A percentile compares a stretch with the other conserved stretches of the same genome.
Conservation (phyloP, 2,797 vertebrate genomes). For the Syncerus caffer region DNA sequence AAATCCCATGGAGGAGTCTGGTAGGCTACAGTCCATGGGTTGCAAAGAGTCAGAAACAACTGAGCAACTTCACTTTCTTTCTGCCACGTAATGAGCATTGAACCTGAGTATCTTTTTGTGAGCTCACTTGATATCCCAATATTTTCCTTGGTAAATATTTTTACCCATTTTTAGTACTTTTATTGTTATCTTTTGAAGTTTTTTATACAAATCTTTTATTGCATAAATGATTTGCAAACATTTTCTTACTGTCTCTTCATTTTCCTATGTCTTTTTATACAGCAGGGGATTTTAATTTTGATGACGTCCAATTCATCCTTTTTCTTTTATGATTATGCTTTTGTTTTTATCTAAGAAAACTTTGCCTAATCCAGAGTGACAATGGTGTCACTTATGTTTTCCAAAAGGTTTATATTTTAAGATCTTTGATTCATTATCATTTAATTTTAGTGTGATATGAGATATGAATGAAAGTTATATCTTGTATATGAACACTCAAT, state of each 20-base stretch:
- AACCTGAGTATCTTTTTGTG: not conserved
- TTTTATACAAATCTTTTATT: not conserved
- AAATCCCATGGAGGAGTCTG: no score
- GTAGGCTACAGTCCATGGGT: no score
- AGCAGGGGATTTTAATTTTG: not conserved
- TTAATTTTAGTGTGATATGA: not conserved
- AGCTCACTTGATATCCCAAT: not conserved
- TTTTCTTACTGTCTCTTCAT: not conserved
- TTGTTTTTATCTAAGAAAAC: not conserved
- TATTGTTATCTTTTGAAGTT: not conserved
- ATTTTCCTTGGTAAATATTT: not conserved
- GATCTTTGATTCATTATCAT: not conserved
- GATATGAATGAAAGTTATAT: not conserved
- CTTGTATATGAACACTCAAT: not conserved
- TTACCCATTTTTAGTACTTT: not conserved
- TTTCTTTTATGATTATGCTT: not conserved
- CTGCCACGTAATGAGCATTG: not conserved
- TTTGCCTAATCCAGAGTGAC: not conserved
- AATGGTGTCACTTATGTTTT: not conserved
- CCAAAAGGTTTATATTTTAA: not conserved
- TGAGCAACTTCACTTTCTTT: no score
- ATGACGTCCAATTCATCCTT: not conserved
- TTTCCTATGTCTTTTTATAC: not conserved
- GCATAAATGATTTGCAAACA: not conserved
- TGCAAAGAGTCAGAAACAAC: accelerated